A percentile compares a stretch with the other conserved stretches of the same genome.
These are phyloP conservation scores for Caenorhabditis japonica DNA, from an alignment of 2,888 invertebrate genomes.

Conservation along the genomic window DNA sequence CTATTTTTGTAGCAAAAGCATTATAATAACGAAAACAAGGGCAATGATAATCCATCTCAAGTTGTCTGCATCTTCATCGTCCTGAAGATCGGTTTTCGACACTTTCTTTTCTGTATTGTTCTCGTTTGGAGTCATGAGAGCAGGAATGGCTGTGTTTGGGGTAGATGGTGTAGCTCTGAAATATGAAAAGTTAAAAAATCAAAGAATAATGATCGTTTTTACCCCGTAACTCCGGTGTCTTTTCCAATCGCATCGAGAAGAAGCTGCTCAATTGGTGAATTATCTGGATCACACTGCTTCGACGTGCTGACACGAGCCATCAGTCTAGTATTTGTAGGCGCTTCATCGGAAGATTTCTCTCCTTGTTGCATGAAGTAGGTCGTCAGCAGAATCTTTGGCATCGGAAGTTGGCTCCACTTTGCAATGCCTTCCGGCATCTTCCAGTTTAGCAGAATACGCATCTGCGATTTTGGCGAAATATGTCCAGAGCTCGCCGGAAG, in stretches of 20 bases:
- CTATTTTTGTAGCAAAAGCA: slow-evolving; percentile 30
- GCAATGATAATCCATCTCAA: slow-evolving; percentile 45
- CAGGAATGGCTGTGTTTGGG: slow-evolving; percentile 24
- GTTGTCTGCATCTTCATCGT: slow-evolving; percentile 28
- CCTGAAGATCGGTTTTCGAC: slow-evolving; percentile 9
- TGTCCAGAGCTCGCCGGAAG: slow-evolving; percentile 64
- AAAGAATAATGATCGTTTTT: neutral
- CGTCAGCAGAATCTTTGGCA: slow-evolving; percentile 64
- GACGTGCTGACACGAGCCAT: slow-evolving; percentile 52
- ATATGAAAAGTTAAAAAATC: neutral
- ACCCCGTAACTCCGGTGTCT: slow-evolving; percentile 40
- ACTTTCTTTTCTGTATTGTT: slow-evolving; percentile 11
- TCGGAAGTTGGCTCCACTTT: slow-evolving; percentile 59
- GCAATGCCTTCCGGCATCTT: slow-evolving; percentile 49
- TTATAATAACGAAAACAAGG: slow-evolving; percentile 26
- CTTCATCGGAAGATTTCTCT: slow-evolving; percentile 45
- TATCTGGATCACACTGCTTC: slow-evolving; percentile 58
- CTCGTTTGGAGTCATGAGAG: slow-evolving; percentile 15
- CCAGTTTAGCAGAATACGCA: slow-evolving; percentile 68
- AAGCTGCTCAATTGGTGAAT: slow-evolving; percentile 67
- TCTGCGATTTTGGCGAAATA: slow-evolving; percentile 66
- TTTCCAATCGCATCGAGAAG: slow-evolving; percentile 66
- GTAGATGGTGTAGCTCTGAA: slow-evolving; percentile 24
- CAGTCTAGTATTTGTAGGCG: slow-evolving; percentile 54
- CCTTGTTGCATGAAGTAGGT: slow-evolving; percentile 57